phyloP scores from a whole-genome alignment of 2,888 invertebrate genomes.

The Drosophila rellima region DNA sequence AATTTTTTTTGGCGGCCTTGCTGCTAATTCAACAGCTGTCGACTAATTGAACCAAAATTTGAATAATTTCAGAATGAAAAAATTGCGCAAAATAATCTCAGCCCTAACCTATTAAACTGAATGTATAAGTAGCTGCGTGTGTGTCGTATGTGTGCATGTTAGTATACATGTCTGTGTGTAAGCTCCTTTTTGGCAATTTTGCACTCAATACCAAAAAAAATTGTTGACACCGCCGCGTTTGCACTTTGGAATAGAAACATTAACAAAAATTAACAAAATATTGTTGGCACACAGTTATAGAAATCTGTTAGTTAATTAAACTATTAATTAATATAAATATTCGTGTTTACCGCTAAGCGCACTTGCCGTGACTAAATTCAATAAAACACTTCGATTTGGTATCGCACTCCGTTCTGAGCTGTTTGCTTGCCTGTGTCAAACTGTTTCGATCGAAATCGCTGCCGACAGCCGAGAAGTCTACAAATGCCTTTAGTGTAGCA shows the following conservation, averaged over 20 bases:
- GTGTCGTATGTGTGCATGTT: slow-evolving; percentile 9
- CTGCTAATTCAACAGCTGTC: slow-evolving; percentile 49
- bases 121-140: slow-evolving; percentile 5
- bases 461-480: slow-evolving; percentile 33
- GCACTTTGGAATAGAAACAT: slow-evolving; percentile 55
- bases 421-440: slow-evolving; percentile 54
- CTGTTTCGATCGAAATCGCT: slow-evolving; percentile 53
- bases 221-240: slow-evolving; percentile 51
- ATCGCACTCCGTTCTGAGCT: slow-evolving; percentile 33
- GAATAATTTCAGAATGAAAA: slow-evolving; percentile 28
- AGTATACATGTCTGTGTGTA: slow-evolving; percentile 24
- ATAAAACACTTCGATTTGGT: slow-evolving; percentile 38
- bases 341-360: slow-evolving; percentile 74
- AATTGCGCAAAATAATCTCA: slow-evolving; percentile 27
- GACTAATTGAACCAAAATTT: slow-evolving; percentile 44
- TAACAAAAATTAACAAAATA: slow-evolving; percentile 53
- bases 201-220: slow-evolving; percentile 46
- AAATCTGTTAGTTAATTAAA: slow-evolving; percentile 10
- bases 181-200: slow-evolving; percentile 62
- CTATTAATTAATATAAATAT: slow-evolving; percentile 35
- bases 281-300: slow-evolving; percentile 23
- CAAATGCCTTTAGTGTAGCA: slow-evolving; percentile 51
- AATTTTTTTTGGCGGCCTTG: slow-evolving; percentile 49
- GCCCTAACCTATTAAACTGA: slow-evolving; percentile 40
- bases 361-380: slow-evolving; percentile 60